Conservation (phyloP, 2,113 vertebrate genomes). For the Anseranas semipalmata region DNA sequence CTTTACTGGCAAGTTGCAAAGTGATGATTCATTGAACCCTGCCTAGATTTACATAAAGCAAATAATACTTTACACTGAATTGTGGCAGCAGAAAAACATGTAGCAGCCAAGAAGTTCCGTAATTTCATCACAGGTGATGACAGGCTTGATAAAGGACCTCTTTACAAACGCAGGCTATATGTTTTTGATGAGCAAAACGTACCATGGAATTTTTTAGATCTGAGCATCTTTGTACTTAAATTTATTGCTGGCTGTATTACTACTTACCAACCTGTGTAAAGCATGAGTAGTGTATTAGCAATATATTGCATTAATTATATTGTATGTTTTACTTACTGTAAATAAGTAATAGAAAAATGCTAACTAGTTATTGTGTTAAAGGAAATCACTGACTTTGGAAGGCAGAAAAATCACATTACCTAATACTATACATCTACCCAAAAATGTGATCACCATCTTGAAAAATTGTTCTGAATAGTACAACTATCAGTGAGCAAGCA, state of each 20-base stretch:
- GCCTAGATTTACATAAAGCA: constrained; percentile 16
- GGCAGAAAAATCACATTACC: not conserved
- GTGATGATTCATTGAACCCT: constrained; percentile 49
- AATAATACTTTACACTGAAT: constrained; percentile 7
- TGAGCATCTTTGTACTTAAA: not conserved
- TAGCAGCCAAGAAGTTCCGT: constrained; percentile 50
- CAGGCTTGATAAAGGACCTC: not conserved
- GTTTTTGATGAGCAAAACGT: not conserved
- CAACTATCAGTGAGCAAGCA: constrained; percentile 33
- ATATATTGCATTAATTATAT: not conserved
- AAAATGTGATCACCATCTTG: constrained; percentile 55
- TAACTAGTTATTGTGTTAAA: constrained; percentile 8
- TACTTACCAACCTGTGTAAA: not conserved
- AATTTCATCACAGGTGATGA: constrained; percentile 40
- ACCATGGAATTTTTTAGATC: not conserved
- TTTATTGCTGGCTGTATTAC: not conserved
- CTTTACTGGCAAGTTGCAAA: constrained; percentile 33
- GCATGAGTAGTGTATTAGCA: not conserved
- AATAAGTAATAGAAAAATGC: not conserved
- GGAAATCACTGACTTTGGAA: constrained; percentile 13
- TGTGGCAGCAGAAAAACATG: constrained; percentile 11
- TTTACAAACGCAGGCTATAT: not conserved
- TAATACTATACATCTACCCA: not conserved
- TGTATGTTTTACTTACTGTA: not conserved
- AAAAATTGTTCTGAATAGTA: constrained; percentile 48